Evolutionary conservation across 2,888 invertebrate genomes (phyloP).

Genomic region (Nipponacmea schrenckii): DNA sequence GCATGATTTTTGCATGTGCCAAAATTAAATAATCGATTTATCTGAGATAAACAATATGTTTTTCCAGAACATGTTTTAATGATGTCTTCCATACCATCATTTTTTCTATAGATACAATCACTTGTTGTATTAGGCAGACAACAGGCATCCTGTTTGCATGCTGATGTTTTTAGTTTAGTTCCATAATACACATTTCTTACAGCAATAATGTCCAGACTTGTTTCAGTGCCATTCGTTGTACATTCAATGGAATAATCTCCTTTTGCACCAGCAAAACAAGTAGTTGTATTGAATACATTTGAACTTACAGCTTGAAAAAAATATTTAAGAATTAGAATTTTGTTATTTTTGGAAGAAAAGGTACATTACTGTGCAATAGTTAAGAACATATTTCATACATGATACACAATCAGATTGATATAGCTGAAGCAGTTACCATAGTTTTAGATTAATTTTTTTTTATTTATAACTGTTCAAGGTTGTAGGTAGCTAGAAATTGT

Average conservation of each 20-base stretch:
- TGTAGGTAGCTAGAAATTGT: too few species aligned
- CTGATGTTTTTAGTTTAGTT: neutral
- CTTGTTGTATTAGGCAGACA: neutral
- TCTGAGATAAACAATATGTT: neutral
- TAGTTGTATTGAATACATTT: too few species aligned
- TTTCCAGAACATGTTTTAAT: conserved; percentile 11
- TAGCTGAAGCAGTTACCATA: too few species aligned
- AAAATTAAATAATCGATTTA: neutral
- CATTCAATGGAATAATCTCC: neutral
- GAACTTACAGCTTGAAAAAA: too few species aligned
- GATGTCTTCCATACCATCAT: neutral
- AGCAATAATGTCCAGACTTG: conserved; percentile 14
- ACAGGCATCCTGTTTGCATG: conserved; percentile 6
- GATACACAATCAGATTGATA: too few species aligned
- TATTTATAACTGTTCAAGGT: too few species aligned
- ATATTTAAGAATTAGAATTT: too few species aligned
- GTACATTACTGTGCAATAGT: too few species aligned
- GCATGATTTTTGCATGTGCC: neutral
- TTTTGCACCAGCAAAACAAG: too few species aligned
- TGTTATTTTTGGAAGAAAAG: too few species aligned
- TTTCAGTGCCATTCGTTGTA: neutral
- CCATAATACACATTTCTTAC: conserved; percentile 10
- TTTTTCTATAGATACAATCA: conserved; percentile 8
- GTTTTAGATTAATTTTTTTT: too few species aligned
- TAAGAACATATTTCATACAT: too few species aligned